Base-by-base conservation (phyloP, 53 echinoderm and acorn worm genomes). In the Patiria pectinifera region DNA sequence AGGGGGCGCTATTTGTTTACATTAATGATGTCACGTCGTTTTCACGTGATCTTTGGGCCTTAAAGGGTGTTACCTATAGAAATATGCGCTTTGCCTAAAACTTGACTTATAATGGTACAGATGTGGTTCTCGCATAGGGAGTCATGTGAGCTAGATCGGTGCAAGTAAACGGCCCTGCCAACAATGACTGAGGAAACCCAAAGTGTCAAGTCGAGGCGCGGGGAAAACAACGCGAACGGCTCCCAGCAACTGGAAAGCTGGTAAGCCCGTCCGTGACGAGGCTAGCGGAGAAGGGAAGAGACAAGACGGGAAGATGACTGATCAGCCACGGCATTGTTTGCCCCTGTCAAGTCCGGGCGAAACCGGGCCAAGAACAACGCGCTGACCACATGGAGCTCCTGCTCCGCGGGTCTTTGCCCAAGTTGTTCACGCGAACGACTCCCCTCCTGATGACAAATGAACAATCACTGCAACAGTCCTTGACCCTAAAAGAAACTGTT, bases 381-480 rank as follows among this genome's bases (percentile, higher is more conserved):
- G 11, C 6, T 18, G 45, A 45, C 16, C 85, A 69, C 62, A 85
- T 69, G 85, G 69, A 35, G n/a, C 24, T 3, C 26, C 16, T n/a
- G 61, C 19, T 66, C 66, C 66, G 14, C 19, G 15, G 19, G 19
- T 18, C 19, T 66, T 66, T 82, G 53, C 53, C 53, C 53, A 53
- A 58, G 5, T 76, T n/a, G 76, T 24, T 16, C 45, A 62, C 69
- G 24, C 45, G 46, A 85, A 66, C 2, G 85, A 66, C 85, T 85
- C 63, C 59, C 53, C 66, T 18, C 66, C 44, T 0, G 18, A 86
- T 86, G 86, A 74, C 74, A 75, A 86, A 72, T 86, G 53, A 74
- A 49, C 45, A 86, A 69, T 86, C 86, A 43, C 66, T 21, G 26
- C 24, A 14, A 8, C 48, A 48, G 58, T 26, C 75, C 35, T 86